Evolutionary conservation across 1,140 invertebrate species (phyloP).

Genomic region (Acromyrmex heyeri): DNA sequence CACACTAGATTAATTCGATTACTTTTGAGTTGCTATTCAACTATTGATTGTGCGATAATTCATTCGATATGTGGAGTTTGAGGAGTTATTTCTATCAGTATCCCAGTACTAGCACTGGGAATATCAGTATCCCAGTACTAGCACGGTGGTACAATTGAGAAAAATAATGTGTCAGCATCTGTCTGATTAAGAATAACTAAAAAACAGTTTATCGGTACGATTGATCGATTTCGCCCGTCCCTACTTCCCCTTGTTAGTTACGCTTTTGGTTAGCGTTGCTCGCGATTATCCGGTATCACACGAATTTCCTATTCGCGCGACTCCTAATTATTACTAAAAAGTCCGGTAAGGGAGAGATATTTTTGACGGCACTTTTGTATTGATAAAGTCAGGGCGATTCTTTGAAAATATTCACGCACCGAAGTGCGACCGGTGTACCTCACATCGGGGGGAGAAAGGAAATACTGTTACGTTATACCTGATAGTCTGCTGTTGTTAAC

Average conservation of each 20-base stretch:
- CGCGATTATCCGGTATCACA: conserved; percentile 46
- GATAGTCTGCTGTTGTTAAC: conserved; percentile 82
- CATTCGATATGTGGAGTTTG: not conserved
- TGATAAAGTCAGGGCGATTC: conserved; percentile 69
- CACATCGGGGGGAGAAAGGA: conserved; percentile 69
- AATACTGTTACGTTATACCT: conserved; percentile 72
- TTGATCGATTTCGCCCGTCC: conserved; percentile 14
- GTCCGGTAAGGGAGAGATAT: conserved; percentile 73
- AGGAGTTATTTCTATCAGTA: not conserved
- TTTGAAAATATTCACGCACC: conserved; percentile 72
- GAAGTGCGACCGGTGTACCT: conserved; percentile 79
- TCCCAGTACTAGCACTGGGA: not conserved
- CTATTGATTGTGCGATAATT: not conserved
- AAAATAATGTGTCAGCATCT: too few relatives aligned
- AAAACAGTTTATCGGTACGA: not conserved
- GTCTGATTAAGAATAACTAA: not conserved
- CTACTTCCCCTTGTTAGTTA: conserved; percentile 8
- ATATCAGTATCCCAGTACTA: not conserved
- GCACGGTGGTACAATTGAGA: too few relatives aligned
- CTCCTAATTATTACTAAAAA: conserved; percentile 70
- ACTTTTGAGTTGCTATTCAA: not conserved
- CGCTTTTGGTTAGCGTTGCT: conserved; percentile 37
- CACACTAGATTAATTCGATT: not conserved
- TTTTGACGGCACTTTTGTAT: conserved; percentile 80
- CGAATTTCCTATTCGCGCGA: conserved; percentile 59